Base-by-base conservation (phyloP, 2,888 invertebrate species). In the Papilio protenor region DNA sequence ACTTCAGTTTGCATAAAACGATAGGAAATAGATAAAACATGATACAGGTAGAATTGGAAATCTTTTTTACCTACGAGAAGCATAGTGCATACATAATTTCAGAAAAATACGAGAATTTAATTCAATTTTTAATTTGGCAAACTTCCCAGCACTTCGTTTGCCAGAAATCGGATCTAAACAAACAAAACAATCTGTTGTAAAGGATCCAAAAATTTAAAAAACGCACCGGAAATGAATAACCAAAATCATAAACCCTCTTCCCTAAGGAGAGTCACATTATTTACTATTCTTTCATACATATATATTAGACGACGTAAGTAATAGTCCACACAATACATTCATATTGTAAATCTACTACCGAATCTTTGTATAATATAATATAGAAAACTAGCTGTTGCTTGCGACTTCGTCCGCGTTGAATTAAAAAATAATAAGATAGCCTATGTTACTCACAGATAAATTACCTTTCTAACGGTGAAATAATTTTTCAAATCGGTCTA, bases 91-190 rank as follows among this genome's bases (percentile, higher is more conserved):
- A 16, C 14, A 61, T 0, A 27, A 61, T 61, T 27, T 61, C 16
- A 27, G 61, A 61, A 27, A 27, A 27, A 61, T 59, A 59, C 21
- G 12, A 61, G 61, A 1, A 5, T 23, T 61, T 59, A 59, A 59
- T 61, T 61, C 61, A 61, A 61, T 61, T 61, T 59, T 27, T 61
- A 61, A 61, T 61, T 61, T 61, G 61, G 61, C 61, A 61, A 27
- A 61, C 61, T 61, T 61, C 27, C 61, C 61, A 27, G 27, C 4
- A 16, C 16, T 61, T 14, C 16, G 27, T 61, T 61, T 27, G 61
- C 61, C 61, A 61, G 27, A 59, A 27, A 61, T 61, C 14, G 23
- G 16, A 27, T 61, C 27, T 16, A 61, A 61, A 61, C 61, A 61
- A 61, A 61, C 27, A 61, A 61, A 61, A 61, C 16, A 61, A 59